phyloP scores from a whole-genome alignment of 2,113 vertebrate genomes.

The Catharus minimus region DNA sequence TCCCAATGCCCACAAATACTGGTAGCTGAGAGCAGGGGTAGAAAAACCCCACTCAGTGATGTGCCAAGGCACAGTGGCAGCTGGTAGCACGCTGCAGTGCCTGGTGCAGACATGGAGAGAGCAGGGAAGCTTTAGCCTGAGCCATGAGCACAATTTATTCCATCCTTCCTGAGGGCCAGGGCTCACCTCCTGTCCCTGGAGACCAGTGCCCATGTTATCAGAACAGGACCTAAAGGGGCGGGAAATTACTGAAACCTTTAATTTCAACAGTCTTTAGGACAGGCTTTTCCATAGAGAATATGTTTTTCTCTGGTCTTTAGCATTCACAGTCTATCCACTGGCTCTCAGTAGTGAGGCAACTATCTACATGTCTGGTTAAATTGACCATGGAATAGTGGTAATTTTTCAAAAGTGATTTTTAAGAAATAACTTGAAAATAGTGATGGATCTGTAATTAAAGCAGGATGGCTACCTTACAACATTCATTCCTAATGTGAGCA shows the following conservation, averaged over 20 bases:
- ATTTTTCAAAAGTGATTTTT: not conserved
- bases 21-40: not conserved
- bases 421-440: not conserved
- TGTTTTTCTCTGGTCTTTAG: not conserved
- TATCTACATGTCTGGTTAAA: not conserved
- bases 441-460: not conserved
- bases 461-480: not conserved
- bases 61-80: not conserved
- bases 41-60: not conserved
- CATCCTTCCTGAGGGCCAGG: not conserved
- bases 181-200: not conserved
- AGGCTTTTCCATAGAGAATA: not conserved
- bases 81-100: not conserved
- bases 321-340: not conserved
- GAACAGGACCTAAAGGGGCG: not conserved
- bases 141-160: not conserved
- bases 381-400: not conserved
- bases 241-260: not conserved
- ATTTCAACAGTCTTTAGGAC: not conserved
- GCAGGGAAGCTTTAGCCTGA: not conserved
- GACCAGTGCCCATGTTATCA: not conserved
- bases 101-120: not conserved
- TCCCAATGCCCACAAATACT: fast-evolving
- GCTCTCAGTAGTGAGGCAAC: not conserved
- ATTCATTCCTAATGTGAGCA: not conserved